A percentile compares a stretch with the other conserved stretches of the same genome.
Evolutionary conservation across 1,140 invertebrate species (phyloP).

Genomic region (Drosophila bocqueti): DNA sequence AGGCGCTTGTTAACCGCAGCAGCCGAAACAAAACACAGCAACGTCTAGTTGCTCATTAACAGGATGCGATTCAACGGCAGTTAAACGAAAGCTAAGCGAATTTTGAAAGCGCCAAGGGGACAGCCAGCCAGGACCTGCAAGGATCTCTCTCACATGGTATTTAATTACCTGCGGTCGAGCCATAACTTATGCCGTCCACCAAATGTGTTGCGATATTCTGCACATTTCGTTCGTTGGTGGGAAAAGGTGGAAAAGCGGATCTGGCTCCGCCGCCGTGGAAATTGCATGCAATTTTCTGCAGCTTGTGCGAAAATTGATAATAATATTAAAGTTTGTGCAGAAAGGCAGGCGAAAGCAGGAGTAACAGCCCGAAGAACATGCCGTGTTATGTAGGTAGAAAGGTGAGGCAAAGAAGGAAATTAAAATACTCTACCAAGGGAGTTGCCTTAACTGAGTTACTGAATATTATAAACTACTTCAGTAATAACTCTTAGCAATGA

Average conservation of each 20-base stretch:
- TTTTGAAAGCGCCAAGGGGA: constrained; percentile 37
- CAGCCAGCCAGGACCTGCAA: background rate
- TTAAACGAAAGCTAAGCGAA: constrained; percentile 53
- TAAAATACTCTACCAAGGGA: constrained; percentile 14
- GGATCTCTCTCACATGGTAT: constrained; percentile 40
- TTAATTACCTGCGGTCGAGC: constrained; percentile 63
- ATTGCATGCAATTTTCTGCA: constrained; percentile 63
- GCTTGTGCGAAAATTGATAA: constrained; percentile 63
- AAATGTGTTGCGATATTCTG: constrained; percentile 59
- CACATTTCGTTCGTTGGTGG: constrained; percentile 33
- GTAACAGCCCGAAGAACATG: constrained; percentile 44
- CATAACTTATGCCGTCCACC: constrained; percentile 63
- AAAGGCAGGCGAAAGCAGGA: constrained; percentile 27
- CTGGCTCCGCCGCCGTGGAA: constrained; percentile 17
- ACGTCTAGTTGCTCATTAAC: constrained; percentile 44
- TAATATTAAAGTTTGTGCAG: constrained; percentile 59
- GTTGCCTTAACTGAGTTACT: background rate
- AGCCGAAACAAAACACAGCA: constrained; percentile 29
- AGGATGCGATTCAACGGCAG: constrained; percentile 43
- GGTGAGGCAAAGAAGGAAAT: background rate
- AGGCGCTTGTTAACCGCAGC: constrained; percentile 50
- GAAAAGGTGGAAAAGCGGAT: constrained; percentile 11
- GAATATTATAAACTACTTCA: background rate
- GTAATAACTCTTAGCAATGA: background rate
- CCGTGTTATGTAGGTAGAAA: constrained; percentile 9